phyloP scores from a whole-genome alignment of 2,888 invertebrate genomes.

The Tipula vernalis region DNA sequence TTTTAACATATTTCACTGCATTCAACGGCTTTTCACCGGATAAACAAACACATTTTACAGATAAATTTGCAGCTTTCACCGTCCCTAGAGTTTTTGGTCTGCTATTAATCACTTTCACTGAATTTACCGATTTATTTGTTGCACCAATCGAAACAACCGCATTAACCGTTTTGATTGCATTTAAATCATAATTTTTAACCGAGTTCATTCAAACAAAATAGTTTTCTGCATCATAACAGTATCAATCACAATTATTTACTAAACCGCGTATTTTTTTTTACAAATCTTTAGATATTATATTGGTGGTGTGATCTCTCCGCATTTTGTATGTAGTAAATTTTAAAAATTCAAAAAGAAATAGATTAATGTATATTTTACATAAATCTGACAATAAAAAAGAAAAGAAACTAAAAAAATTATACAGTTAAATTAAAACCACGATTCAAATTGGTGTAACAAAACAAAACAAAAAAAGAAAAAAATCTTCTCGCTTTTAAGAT shows the following conservation, averaged over 20 bases:
- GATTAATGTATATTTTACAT: background rate
- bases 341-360: background rate
- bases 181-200: background rate
- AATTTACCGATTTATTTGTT: background rate
- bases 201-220: background rate
- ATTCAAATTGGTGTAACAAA: background rate
- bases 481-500: background rate
- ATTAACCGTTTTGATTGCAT: background rate
- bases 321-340: background rate
- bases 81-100: background rate
- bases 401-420: background rate
- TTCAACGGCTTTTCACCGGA: background rate
- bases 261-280: background rate
- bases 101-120: background rate
- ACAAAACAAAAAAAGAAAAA: background rate
- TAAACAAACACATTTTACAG: background rate
- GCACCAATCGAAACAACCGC: background rate
- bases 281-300: background rate
- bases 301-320: background rate
- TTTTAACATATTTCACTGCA: background rate
- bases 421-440: background rate
- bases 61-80: background rate
- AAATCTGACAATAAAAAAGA: background rate
- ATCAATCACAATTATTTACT: background rate
- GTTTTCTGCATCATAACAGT: background rate